Conservation (phyloP, 1,140 invertebrate genomes). For the Anoplophora glabripennis region DNA sequence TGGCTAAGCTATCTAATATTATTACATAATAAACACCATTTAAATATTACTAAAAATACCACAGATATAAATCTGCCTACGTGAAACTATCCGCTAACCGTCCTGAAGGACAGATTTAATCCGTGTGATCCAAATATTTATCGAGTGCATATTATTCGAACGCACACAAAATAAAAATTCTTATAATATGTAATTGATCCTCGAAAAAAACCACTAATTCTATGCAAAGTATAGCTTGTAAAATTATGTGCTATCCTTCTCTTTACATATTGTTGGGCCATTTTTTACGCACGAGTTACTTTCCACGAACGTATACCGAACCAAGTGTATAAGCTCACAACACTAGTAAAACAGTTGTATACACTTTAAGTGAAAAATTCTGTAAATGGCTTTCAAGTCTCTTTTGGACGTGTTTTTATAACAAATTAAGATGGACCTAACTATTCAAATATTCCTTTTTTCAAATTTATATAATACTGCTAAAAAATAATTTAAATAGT, state of each 20-base stretch:
- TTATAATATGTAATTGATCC: conserved; percentile 35
- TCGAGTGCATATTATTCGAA: conserved; percentile 28
- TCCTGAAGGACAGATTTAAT: conserved; percentile 3
- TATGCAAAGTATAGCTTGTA: conserved; percentile 88
- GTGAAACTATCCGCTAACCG: background rate
- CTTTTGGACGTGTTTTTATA: no score
- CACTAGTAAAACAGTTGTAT: no score
- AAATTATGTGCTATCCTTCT: conserved; percentile 38
- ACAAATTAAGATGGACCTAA: no score
- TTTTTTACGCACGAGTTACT: conserved; percentile 9
- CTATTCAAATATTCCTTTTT: no score
- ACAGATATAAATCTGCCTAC: conserved; percentile 13
- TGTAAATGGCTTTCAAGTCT: no score
- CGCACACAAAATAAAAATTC: conserved; percentile 23
- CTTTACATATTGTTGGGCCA: conserved; percentile 20
- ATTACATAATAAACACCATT: conserved; percentile 32
- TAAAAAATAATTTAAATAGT: no score
- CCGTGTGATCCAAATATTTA: conserved; percentile 28
- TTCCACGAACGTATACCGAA: no score
- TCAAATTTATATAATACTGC: no score
- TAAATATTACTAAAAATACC: conserved; percentile 28
- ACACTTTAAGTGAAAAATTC: no score
- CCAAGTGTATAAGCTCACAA: no score
- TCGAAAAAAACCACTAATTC: conserved; percentile 81
- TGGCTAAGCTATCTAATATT: conserved; percentile 34